Evolutionary conservation across 2,113 vertebrate species (phyloP), one percentile per base, ranked within the genome.

Genomic region (Chaenocephalus aceratus): DNA sequence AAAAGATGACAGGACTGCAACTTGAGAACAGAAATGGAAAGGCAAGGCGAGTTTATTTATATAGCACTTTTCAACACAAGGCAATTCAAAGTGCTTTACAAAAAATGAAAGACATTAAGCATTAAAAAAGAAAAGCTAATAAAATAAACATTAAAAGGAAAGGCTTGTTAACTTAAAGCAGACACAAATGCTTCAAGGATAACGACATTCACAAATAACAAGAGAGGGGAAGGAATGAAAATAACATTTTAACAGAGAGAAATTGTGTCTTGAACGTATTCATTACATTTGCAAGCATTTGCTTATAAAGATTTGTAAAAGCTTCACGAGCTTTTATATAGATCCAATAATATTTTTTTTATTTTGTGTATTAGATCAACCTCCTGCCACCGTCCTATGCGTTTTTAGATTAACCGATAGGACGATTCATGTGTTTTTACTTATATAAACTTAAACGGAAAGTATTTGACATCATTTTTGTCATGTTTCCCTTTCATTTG

Each of bases 191-290:
- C 44, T 79, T 72, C 36, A 83, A 72, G 76, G 51, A 67, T 72
- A 67, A 75, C 4, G 48, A 64, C 74, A 75, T 78, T 16, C 46
- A 65, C 48, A 87, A 89, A 89, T 66, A 44, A 63, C 68, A 81
- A 65, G 36, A 64, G 75, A 76, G 21, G 11, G 9, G 18, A 13
- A 44, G 41, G 41, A 76, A 49, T 60, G 34, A 59, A 83, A 79
- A 67, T 79, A 81, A 60, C 10, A 44, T n/a, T 46, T 67, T 21
- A 36, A 68, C 10, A 18, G 11, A 63, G 23, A 30, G 36, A 45
- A 51, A 52, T 45, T 10, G 4, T 10, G 10, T 52, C 2, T 15
- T 44, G 15, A 64, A 60, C 56, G 13, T 2, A 49, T 62, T 30
- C 3, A 10, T 10, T 23, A 64, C 1, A 26, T 61, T 75, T 41